Evolutionary conservation across 2,797 vertebrate species (phyloP), one percentile per base, ranked within the genome.

Genomic region (Chlorospingus flavigularis): DNA sequence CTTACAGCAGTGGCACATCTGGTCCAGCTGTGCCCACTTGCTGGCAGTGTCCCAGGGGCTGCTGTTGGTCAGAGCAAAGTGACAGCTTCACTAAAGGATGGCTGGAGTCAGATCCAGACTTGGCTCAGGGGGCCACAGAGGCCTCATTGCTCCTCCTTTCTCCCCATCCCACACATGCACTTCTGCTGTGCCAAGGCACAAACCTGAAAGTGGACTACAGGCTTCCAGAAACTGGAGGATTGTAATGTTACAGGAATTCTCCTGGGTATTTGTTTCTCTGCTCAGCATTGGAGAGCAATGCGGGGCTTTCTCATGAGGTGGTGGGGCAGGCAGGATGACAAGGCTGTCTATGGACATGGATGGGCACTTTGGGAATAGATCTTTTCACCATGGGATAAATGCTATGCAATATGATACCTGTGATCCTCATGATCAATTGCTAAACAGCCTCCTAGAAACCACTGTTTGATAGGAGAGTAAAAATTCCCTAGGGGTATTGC

Each of bases 351-450:
- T 3, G 25, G 33, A 47, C 6, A 11, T 6, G 25, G 66, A 39
- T 25, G 21, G 48, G 48, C 25, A 40, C 40, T 58, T 54, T 10
- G 50, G 75, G 61, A 40, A 58, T 57, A 5, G 7, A 57, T 25
- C 40, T 60, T 60, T 83, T 47, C 62, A 47, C 21, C 0, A 0
- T 28, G 25, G 40, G 47, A 30, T 68, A 53, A 90, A 62, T 1
- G 7, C 39, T 40, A 1, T 0, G 0, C 31, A 35, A 3, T 21
- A 9, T 35, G 31, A 10, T 87, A 50, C 4, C n/a, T 62, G 31
- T 23, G 8, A 9, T 40, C 51, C 73, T 86, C 25, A 2, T 11
- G 26, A 47, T 47, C 54, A 40, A 42, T 66, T 70, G 47, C 17
- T 26, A 11, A 60, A 51, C 1, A 4, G 17, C 11, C 23, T 86